Conservation (phyloP, 2,113 vertebrate species). For the Montifringilla adamsi region DNA sequence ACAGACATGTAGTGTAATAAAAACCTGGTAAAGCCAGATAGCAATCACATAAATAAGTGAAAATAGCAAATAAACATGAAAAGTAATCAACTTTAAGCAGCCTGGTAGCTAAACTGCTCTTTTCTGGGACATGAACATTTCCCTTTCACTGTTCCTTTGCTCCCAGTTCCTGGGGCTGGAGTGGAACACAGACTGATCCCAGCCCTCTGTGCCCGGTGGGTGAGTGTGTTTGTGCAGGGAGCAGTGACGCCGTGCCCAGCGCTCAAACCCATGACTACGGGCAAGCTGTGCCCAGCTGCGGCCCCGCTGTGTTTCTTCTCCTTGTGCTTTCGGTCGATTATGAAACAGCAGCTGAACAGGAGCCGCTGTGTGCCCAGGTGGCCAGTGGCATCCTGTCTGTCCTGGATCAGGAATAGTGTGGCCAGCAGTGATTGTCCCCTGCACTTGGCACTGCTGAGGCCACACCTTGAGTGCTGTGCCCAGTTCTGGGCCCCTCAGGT, state of each 20-base stretch:
- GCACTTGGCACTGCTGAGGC: background rate
- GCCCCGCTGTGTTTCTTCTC: background rate
- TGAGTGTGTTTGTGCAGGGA: background rate
- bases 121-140: background rate
- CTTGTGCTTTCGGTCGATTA: background rate
- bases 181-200: background rate
- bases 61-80: background rate
- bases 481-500: background rate
- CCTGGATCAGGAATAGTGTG: background rate
- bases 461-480: background rate
- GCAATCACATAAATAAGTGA: background rate
- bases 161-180: background rate
- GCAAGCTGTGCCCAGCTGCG: background rate
- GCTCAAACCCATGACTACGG: background rate
- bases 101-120: background rate
- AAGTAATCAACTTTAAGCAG: background rate
- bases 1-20: background rate
- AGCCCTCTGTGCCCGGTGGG: background rate
- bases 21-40: background rate
- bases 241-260: fast-evolving
- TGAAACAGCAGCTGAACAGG: background rate
- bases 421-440: background rate
- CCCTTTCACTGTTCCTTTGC: background rate
- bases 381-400: background rate
- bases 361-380: background rate